These are phyloP conservation scores for Macrotrachela quadricornifera DNA, from an alignment of 1,140 invertebrate species.

Conservation along the genomic window DNA sequence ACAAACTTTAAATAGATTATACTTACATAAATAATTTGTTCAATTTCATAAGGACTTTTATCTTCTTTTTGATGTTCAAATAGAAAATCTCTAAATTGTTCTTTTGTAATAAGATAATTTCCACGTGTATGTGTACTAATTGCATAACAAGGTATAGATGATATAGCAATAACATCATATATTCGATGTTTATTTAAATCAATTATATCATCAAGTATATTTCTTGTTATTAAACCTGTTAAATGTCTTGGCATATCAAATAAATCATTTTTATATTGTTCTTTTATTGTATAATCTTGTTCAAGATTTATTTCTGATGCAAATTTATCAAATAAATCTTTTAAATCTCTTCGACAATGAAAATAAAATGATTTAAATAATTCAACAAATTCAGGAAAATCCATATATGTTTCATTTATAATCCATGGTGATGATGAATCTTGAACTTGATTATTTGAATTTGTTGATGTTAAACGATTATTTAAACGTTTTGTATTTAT, in stretches of 20 bases:
- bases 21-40: too few relatives aligned
- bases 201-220: background rate
- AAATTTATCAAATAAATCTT: slow-evolving; percentile 61
- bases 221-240: background rate
- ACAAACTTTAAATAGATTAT: too few relatives aligned
- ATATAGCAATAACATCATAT: too few relatives aligned
- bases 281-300: too few relatives aligned
- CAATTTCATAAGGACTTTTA: too few relatives aligned
- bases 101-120: too few relatives aligned
- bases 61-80: too few relatives aligned
- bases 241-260: background rate
- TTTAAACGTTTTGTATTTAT: too few relatives aligned
- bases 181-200: background rate
- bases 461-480: background rate
- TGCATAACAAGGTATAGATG: too few relatives aligned
- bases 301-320: background rate
- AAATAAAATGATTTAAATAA: slow-evolving; percentile 62
- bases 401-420: slow-evolving; percentile 65
- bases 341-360: slow-evolving; percentile 62
- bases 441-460: background rate
- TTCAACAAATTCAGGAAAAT: slow-evolving; percentile 71
- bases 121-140: too few relatives aligned
- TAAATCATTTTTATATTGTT: too few relatives aligned
- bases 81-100: too few relatives aligned
- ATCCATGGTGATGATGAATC: slow-evolving; percentile 13